Conservation (phyloP, 2,888 invertebrate genomes). For the Troides oblongomaculatus region DNA sequence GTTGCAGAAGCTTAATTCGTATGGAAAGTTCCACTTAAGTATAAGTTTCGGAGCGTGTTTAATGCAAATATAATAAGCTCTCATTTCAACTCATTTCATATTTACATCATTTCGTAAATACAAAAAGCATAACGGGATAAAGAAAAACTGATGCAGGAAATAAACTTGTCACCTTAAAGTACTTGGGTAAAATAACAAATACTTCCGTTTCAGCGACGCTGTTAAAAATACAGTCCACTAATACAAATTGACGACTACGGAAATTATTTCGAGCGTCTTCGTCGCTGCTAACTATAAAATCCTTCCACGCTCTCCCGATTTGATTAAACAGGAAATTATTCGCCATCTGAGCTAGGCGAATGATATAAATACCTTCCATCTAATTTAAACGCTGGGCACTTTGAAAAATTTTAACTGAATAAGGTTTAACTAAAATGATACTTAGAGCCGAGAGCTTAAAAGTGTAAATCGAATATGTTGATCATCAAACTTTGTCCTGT, state of each 20-base stretch:
- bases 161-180: too few species aligned
- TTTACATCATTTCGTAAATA: too few species aligned
- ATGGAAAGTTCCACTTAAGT: slow-evolving; percentile 7
- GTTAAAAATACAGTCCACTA: neutral
- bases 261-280: slow-evolving; percentile 11
- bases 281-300: slow-evolving; percentile 22
- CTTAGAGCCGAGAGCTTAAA: too few species aligned
- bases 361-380: slow-evolving; percentile 15
- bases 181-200: too few species aligned
- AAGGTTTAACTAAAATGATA: neutral
- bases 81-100: neutral
- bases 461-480: too few species aligned
- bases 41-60: slow-evolving; percentile 2
- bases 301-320: slow-evolving; percentile 23
- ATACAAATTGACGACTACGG: slow-evolving; percentile 21
- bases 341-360: slow-evolving; percentile 22
- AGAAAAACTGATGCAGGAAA: too few species aligned
- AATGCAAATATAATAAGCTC: slow-evolving; percentile 4
- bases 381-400: slow-evolving; percentile 8
- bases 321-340: slow-evolving; percentile 31
- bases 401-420: neutral
- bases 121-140: too few species aligned
- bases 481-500: too few species aligned
- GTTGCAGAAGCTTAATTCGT: slow-evolving; percentile 5
- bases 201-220: too few species aligned